Evolutionary conservation across 2,113 vertebrate species (phyloP), one percentile per base, ranked within the genome.

Genomic region (Muscicapa adusta): DNA sequence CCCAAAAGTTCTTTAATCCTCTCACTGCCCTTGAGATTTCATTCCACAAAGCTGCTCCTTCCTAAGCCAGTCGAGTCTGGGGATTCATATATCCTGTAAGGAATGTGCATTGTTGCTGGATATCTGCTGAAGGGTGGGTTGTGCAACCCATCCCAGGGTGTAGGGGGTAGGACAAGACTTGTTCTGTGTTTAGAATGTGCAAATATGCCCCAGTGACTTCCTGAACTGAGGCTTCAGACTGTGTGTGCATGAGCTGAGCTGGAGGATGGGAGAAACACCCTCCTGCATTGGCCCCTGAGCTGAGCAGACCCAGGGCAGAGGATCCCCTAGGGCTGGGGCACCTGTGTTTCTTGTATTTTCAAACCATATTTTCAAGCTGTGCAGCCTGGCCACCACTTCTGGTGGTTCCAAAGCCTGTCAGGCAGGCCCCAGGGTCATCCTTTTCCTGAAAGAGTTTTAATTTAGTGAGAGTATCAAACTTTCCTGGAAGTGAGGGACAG

Each of bases 81-180:
- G 62, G 31, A 65, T 28, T 47, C 6, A 0, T 0, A 4, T 2
- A 16, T 6, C 29, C 25, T 1, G 8, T 5, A 4, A 36, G 63
- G 74, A 26, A 10, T n/a, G 14, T 24, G 10, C 47, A 25, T 7
- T 45, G 38, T 13, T 29, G 28, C 47, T 33, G 8, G 57, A 3
- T 31, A 11, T 26, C 18, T 51, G 36, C 66, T 34, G 36, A 5
- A 14, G 5, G 9, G 16, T 26, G 50, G 5, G 0, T 8, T 10
- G 28, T 9, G 45, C 43, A 47, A 54, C 19, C 73, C 33, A 3
- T 40, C 26, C 6, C 29, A 28, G 1, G 13, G 47, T 10, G 0
- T 3, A 25, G 47, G 8, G 33, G 38, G 36, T 2, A 6, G 58
- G 25, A 29, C 24, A 31, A 29, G 42, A 3, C 20, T 75, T 9